Base-by-base conservation (phyloP, 1,140 invertebrate genomes). In the Apis dorsata region DNA sequence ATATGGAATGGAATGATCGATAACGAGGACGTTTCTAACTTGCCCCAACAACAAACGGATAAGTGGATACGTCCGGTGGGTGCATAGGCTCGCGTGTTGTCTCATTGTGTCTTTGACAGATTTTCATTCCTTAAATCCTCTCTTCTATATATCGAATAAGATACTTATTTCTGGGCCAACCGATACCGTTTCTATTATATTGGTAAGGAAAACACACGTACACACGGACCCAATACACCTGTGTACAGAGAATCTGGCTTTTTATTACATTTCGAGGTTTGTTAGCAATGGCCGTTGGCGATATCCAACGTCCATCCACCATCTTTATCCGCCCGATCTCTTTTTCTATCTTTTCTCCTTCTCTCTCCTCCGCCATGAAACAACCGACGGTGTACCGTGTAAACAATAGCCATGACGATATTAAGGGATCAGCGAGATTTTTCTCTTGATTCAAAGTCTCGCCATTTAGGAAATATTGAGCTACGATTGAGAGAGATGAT, bases 251-350 rank as follows among this genome's bases (percentile, higher is more conserved):
- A 86, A 77, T 84, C 80, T 69, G 66, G 85, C 76, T 86, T 87
- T 34, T 82, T 81, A 88, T 88, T 87, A 84, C 65, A 66, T 84
- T 87, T 87, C 53, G 74, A 87, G 73, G 83, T 87, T 87, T 88
- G 82, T 88, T 81, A 85, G 86, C 75, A 68, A 49, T 85, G 70
- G 63, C 60, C 63, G 2, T 15, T 55, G 60, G 84, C 78, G 74
- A 86, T 57, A 72, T 17, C 53, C 70, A n/a, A 24, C 13, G n/a
- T 28, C 62, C 60, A 44, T 44, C 28, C 34, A 19, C 51, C 62
- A n/a, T 49, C 69, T 15, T 49, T 65, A 44, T 79, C 34, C 62
- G 13, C 28, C 76, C n/a, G 49, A 0, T 17, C 7, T 17, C 57
- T 7, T 66, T 24, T 63, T 51, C 71, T 51, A 72, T 28, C 15